These are phyloP conservation scores for Spisula subtruncata DNA, from an alignment of 2,888 invertebrate species.

Conservation along the genomic window DNA sequence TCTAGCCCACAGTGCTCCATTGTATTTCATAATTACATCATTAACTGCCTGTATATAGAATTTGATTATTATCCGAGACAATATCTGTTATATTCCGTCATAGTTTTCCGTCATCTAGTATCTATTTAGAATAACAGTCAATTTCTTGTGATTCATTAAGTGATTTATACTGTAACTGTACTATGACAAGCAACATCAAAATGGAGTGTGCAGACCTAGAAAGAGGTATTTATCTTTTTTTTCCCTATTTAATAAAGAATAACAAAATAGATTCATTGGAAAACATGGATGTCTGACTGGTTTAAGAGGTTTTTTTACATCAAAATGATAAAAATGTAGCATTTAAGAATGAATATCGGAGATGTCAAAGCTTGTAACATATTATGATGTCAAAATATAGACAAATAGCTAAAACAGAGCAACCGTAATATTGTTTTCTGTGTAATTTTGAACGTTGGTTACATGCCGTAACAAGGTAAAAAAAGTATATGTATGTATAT, in stretches of 20 bases:
- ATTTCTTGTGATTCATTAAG: constrained; percentile 18
- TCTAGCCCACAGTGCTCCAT: constrained; percentile 33
- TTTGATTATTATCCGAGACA: constrained; percentile 36
- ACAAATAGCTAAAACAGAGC: background rate
- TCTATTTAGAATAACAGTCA: constrained; percentile 28
- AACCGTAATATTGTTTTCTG: background rate
- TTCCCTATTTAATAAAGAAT: background rate
- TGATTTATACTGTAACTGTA: background rate
- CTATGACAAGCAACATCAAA: constrained; percentile 11
- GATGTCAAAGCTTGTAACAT: background rate
- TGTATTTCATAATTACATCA: constrained; percentile 55
- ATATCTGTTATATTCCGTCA: constrained; percentile 28
- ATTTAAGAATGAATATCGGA: background rate
- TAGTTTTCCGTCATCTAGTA: constrained; percentile 22
- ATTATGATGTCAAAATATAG: constrained; percentile 22
- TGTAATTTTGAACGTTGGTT: too few species aligned
- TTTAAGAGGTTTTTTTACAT: background rate
- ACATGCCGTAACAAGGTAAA: background rate
- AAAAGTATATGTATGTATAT: background rate
- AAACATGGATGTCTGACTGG: background rate
- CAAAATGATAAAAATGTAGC: background rate
- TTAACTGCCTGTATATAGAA: constrained; percentile 41
- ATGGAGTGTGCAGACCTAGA: constrained; percentile 25
- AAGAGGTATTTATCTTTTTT: constrained; percentile 39
- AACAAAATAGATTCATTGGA: constrained; percentile 20